Evolutionary conservation across 2,888 invertebrate species (phyloP).

Genomic region (Mesochorus sp.): DNA sequence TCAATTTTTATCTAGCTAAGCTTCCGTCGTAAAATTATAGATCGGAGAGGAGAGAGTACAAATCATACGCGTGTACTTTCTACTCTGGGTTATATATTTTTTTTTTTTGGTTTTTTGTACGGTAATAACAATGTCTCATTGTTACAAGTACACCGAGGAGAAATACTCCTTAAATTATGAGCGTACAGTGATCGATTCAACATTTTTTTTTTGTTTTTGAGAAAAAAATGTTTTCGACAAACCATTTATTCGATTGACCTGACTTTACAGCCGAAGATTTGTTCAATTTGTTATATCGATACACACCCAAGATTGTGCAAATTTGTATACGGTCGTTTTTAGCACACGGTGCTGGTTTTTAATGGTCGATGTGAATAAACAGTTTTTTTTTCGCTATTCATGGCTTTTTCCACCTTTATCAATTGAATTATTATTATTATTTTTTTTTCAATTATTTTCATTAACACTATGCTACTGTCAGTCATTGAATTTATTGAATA

Average conservation of each 20-base stretch:
- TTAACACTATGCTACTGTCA: slow-evolving; percentile 75
- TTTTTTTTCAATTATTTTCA: slow-evolving; percentile 47
- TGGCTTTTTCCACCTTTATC: slow-evolving; percentile 3
- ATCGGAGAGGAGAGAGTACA: background rate
- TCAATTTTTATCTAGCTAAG: slow-evolving; percentile 65
- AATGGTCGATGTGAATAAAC: too few species aligned
- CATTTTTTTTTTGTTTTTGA: too few species aligned
- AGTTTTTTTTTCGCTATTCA: slow-evolving; percentile 73
- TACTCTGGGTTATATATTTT: slow-evolving; percentile 59
- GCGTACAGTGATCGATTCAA: slow-evolving; percentile 72
- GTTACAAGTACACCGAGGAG: slow-evolving; percentile 72
- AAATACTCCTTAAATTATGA: slow-evolving; percentile 73
- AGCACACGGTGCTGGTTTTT: too few species aligned
- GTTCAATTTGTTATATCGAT: background rate
- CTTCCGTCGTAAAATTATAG: slow-evolving; percentile 66
- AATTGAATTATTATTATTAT: too few species aligned
- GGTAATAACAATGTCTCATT: slow-evolving; percentile 72
- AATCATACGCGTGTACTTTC: background rate
- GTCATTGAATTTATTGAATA: slow-evolving; percentile 78
- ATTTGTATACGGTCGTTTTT: too few species aligned
- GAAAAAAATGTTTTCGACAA: too few species aligned
- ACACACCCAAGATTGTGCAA: background rate
- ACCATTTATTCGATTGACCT: background rate
- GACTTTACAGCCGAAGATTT: background rate
- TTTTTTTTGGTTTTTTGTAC: slow-evolving; percentile 68